Conservation (phyloP, 2,113 vertebrate genomes). For the Benitochromis conjunctus region DNA sequence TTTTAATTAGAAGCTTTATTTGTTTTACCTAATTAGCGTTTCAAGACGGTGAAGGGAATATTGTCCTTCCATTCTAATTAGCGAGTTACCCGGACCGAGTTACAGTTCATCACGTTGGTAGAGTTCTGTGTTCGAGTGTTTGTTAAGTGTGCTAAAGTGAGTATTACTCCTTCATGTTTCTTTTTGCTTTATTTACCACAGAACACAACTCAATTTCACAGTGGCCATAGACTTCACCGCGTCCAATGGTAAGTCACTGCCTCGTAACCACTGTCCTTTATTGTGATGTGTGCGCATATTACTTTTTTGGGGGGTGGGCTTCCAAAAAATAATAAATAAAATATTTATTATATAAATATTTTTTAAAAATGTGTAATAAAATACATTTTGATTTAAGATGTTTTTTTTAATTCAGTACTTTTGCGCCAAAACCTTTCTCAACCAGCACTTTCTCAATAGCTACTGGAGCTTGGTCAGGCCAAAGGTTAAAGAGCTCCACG, state of each 20-base stretch:
- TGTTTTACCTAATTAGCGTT: slow-evolving; percentile 26
- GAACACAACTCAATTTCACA: slow-evolving; percentile 97
- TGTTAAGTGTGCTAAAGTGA: background rate
- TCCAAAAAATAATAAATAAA: background rate
- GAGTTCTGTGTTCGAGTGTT: background rate
- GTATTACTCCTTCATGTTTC: background rate
- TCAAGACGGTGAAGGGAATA: background rate
- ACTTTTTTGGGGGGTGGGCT: background rate
- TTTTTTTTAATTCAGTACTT: too few relatives aligned
- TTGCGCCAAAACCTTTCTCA: too few relatives aligned
- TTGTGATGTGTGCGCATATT: background rate
- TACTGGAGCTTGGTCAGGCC: too few relatives aligned
- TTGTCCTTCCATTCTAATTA: slow-evolving; percentile 4
- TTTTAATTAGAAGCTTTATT: slow-evolving; percentile 43
- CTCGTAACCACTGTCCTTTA: background rate
- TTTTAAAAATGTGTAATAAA: too few relatives aligned
- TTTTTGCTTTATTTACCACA: slow-evolving; percentile 42
- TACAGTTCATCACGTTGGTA: background rate
- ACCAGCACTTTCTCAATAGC: too few relatives aligned
- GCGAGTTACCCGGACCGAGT: background rate
- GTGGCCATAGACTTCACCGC: slow-evolving; percentile 98
- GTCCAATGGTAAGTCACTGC: slow-evolving; percentile 85
- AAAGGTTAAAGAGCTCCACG: too few relatives aligned
- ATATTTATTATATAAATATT: too few relatives aligned
- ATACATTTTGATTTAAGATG: background rate